Evolutionary conservation across 2,888 invertebrate species (phyloP).

Genomic region (Acanthosepion pharaonis): DNA sequence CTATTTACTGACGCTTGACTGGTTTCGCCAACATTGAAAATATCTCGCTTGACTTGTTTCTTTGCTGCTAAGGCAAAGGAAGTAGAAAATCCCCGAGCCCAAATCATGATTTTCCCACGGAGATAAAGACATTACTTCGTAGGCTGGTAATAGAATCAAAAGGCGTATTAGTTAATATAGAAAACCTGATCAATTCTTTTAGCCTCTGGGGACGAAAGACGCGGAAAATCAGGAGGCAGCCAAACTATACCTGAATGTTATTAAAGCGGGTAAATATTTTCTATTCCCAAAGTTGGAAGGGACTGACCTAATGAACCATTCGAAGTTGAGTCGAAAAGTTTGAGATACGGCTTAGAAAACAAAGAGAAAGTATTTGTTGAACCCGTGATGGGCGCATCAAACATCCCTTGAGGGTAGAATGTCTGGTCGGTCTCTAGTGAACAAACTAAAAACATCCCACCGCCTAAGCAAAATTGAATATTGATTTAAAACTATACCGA

Average conservation of each 20-base stretch:
- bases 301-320: not conserved
- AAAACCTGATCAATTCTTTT: slow-evolving; percentile 4
- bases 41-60: slow-evolving; percentile 14
- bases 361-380: not conserved
- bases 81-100: slow-evolving; percentile 33
- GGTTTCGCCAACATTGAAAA: not conserved
- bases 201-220: not conserved
- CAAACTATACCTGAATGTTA: not conserved
- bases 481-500: no score
- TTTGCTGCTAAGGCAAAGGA: not conserved
- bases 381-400: not conserved
- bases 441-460: not conserved
- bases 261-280: slow-evolving; percentile 23
- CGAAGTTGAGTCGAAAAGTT: not conserved
- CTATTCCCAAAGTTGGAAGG: not conserved
- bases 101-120: slow-evolving; percentile 8
- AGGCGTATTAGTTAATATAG: slow-evolving; percentile 33
- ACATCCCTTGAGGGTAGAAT: not conserved
- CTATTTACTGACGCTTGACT: not conserved
- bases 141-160: not conserved
- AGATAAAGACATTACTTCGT: slow-evolving; percentile 18
- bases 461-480: no score
- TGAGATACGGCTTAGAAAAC: not conserved
- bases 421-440: not conserved
- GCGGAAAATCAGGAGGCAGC: not conserved